Evolutionary conservation across 1,140 invertebrate genomes (phyloP), one percentile per base, ranked within the genome.

Genomic region (Diploscapter pachys): DNA sequence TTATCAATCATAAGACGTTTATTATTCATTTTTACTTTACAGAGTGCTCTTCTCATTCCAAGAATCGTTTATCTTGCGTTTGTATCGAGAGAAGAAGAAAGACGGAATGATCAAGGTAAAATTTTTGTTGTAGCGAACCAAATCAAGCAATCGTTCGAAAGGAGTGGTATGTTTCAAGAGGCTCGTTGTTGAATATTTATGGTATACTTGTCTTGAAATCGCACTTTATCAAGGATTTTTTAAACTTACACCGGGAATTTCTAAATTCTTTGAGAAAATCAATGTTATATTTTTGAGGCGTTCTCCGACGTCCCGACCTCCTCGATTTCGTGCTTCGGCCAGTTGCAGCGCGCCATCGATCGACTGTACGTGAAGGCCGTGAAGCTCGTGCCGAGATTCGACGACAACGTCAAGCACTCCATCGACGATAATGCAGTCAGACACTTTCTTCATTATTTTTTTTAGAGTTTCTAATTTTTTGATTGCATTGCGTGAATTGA

Each of bases 21-120:
- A 9, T 54, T 55, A 52, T 6, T 52, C 11, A 9, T 6, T 13
- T 62, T 59, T 61, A 5, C 53, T 64, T 73, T 83, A 70, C 52
- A 83, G 82, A 52, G 62, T 81, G 5, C 70, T 83, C n/a, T 73
- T 63, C 50, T 61, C 70, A 56, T 84, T 77, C 57, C 84, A 84
- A 77, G 83, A 85, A 50, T 85, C 84, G 4, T 85, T 85, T 64
- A 86, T 85, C 71, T 59, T 85, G 61, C 82, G 84, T 8, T 63
- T 85, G 11, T 86, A 78, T 56, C 80, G 83, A 4, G 84, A 85
- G 65, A 85, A 86, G 66, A 85, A 83, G 65, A 53, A 52, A 5
- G 75, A 78, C 70, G 81, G 82, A 31, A 79, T 85, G 63, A 81
- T 84, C n/a, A 82, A 81, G 61, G 55, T 57, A 57, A 5, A 6